Evolutionary conservation across 1,140 invertebrate species (phyloP).

Genomic region (Tetranychus urticae): DNA sequence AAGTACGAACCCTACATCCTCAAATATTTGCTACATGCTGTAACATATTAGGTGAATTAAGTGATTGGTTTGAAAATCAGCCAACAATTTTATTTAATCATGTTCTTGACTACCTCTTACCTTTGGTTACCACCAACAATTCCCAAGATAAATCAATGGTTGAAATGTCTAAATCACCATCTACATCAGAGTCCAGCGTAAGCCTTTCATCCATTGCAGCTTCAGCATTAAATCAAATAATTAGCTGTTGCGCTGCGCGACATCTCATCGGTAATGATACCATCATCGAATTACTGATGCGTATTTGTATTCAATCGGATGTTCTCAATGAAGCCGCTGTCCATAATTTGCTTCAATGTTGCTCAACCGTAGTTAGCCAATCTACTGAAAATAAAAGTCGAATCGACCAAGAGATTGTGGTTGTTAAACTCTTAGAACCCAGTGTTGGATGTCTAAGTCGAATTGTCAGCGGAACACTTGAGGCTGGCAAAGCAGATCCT

Average conservation of each 20-base stretch:
- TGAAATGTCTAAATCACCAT: not conserved
- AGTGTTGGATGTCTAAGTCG: not conserved
- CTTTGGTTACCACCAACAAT: slow-evolving; percentile 1
- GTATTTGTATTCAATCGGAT: slow-evolving; percentile 6
- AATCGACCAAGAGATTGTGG: slow-evolving; percentile 4
- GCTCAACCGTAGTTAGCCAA: slow-evolving; percentile 2
- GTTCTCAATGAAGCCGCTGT: not conserved
- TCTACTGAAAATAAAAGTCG: not conserved
- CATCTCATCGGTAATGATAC: slow-evolving; percentile 3
- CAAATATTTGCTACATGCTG: slow-evolving; percentile 69
- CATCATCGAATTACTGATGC: slow-evolving; percentile 3
- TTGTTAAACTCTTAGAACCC: slow-evolving; percentile 1
- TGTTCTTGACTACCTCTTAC: slow-evolving; percentile 5
- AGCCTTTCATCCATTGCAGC: slow-evolving; percentile 2
- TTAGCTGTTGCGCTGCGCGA: not conserved
- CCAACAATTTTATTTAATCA: slow-evolving; percentile 23
- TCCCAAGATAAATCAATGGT: not conserved
- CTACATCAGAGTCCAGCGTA: not conserved
- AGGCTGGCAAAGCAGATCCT: slow-evolving; percentile 28
- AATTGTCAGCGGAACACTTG: not conserved
- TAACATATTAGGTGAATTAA: slow-evolving; percentile 65
- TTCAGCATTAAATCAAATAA: slow-evolving; percentile 1
- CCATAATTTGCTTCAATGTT: slow-evolving; percentile 5
- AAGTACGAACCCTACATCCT: slow-evolving; percentile 28
- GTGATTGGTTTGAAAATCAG: slow-evolving; percentile 84